These are phyloP conservation scores for Hanleya hanleyi DNA, from an alignment of 2,888 invertebrate genomes.

Conservation along the genomic window DNA sequence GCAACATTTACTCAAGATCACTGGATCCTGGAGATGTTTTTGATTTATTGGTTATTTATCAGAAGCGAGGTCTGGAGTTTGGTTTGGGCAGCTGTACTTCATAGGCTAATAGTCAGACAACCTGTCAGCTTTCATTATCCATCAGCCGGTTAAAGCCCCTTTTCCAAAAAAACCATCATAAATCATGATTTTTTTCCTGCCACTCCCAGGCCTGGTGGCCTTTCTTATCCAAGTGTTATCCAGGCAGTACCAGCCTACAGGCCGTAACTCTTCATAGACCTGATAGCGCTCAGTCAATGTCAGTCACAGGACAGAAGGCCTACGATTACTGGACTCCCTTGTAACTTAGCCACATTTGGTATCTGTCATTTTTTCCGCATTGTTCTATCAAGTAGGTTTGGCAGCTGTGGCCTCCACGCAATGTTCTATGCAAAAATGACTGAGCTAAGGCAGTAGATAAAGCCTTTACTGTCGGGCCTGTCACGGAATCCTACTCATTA, in stretches of 20 bases:
- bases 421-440: slow-evolving; percentile 34
- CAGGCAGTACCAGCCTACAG: neutral
- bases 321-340: slow-evolving; percentile 1
- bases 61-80: neutral
- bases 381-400: slow-evolving; percentile 12
- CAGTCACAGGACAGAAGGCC: neutral
- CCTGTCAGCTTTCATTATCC: slow-evolving; percentile 6
- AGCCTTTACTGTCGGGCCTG: slow-evolving; percentile 1
- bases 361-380: slow-evolving; percentile 5
- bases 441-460: slow-evolving; percentile 27
- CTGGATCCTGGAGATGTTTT: neutral
- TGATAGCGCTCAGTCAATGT: neutral
- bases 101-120: neutral
- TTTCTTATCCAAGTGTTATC: neutral
- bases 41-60: slow-evolving; percentile 11
- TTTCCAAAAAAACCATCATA: neutral
- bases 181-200: slow-evolving; percentile 7
- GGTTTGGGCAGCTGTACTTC: neutral
- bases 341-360: slow-evolving; percentile 10
- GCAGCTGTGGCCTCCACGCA: slow-evolving; percentile 27
- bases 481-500: slow-evolving; percentile 48
- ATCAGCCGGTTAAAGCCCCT: neutral
- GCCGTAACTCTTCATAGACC: neutral
- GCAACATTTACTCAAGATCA: neutral
- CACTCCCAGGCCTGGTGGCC: neutral